Percentiles rank a stretch among this genome's conserved stretches.
Conservation (phyloP, 2,113 vertebrate species). For the Apteryx owenii region DNA sequence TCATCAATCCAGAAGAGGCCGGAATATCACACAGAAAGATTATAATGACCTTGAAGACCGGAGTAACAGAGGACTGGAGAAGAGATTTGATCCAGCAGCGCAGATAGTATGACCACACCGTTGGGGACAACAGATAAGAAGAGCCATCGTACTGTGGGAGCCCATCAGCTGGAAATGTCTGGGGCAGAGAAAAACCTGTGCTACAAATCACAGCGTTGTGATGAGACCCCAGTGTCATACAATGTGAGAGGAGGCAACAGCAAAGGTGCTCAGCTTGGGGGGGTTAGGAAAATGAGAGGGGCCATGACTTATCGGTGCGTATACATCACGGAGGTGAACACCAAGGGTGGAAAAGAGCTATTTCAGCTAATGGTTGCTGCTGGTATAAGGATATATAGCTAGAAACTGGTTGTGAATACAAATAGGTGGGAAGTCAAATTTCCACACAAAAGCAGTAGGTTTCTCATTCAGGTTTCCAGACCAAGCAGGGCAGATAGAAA, state of each 20-base stretch:
- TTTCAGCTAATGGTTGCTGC: background rate
- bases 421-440: background rate
- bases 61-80: background rate
- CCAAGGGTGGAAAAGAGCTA: background rate
- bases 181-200: background rate
- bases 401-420: background rate
- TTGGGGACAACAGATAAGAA: background rate
- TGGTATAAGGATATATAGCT: background rate
- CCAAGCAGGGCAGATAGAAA: background rate
- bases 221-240: background rate
- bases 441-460: rapidly evolving
- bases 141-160: background rate
- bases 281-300: background rate
- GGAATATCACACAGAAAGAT: background rate
- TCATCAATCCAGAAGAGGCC: background rate
- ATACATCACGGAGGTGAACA: background rate
- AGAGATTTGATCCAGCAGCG: background rate
- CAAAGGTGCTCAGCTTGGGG: background rate
- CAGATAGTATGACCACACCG: background rate
- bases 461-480: background rate
- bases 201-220: background rate
- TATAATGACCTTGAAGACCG: background rate
- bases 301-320: background rate
- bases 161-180: background rate
- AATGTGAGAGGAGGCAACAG: rapidly evolving